Percentiles rank a stretch among this genome's conserved stretches.
Evolutionary conservation across 2,113 vertebrate genomes (phyloP).

Genomic region (Siniperca chuatsi): DNA sequence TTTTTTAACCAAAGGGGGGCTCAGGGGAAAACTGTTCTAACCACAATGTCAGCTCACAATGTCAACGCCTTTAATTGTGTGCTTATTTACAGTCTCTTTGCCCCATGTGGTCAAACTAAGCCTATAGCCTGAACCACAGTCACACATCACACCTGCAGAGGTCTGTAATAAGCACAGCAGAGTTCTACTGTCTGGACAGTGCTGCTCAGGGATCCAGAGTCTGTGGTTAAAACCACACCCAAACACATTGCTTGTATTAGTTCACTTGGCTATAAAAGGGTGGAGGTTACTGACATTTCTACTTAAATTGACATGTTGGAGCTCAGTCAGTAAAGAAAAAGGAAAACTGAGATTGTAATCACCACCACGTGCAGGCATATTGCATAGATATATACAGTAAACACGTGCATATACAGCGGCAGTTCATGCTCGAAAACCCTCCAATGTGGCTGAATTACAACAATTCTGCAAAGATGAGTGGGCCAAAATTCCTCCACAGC

Average conservation of each 20-base stretch:
- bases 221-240: background rate
- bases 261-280: background rate
- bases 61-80: slow-evolving; percentile 66
- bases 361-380: background rate
- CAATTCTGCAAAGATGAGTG: too few species aligned
- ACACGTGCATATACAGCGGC: too few species aligned
- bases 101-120: slow-evolving; percentile 32
- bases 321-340: background rate
- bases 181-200: background rate
- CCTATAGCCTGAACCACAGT: background rate
- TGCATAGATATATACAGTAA: too few species aligned
- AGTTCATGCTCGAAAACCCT: too few species aligned
- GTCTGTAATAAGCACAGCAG: background rate
- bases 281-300: background rate
- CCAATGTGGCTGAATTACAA: too few species aligned
- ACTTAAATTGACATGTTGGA: slow-evolving; percentile 1
- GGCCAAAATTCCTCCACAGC: too few species aligned
- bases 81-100: slow-evolving; percentile 54
- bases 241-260: background rate
- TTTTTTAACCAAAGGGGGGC: background rate
- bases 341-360: background rate
- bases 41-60: slow-evolving; percentile 37
- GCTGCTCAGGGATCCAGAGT: slow-evolving; percentile 12
- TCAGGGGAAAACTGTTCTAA: slow-evolving; percentile 16
- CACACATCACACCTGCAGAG: slow-evolving; percentile 46